Evolutionary conservation across 92 coral and sea anemone genomes (phyloP).

Genomic region (Muricea muricata): DNA sequence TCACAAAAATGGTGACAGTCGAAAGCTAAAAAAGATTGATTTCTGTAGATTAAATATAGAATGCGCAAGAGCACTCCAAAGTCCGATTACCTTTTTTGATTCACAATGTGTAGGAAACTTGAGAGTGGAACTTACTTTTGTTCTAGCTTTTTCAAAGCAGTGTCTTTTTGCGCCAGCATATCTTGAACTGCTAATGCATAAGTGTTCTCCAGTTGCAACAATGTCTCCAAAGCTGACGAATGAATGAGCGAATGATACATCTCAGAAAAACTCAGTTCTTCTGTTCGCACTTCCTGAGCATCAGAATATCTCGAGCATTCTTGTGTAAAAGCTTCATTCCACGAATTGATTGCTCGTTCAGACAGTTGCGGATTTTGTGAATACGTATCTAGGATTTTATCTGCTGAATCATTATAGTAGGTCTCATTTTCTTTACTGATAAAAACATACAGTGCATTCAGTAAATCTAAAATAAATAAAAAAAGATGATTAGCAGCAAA

Average conservation of each 20-base stretch:
- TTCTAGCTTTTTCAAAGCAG: constrained; percentile 78
- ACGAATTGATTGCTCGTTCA: constrained; percentile 64
- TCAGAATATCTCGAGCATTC: constrained; percentile 85
- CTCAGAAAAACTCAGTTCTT: constrained; percentile 86
- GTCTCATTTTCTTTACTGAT: constrained; percentile 54
- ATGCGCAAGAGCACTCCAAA: too few species aligned
- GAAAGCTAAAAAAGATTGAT: too few species aligned
- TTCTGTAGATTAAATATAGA: too few species aligned
- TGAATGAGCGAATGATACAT: constrained; percentile 93
- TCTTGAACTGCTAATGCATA: constrained; percentile 96
- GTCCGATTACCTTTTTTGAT: too few species aligned
- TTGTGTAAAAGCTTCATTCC: constrained; percentile 89
- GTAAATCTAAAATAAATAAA: constrained; percentile 58
- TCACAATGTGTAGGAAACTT: too few species aligned
- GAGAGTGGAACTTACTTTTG: constrained; percentile 72
- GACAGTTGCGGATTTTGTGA: constrained; percentile 64
- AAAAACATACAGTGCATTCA: constrained; percentile 70
- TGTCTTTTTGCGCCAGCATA: constrained; percentile 73
- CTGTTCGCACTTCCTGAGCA: constrained; percentile 79
- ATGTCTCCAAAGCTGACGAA: constrained; percentile 93
- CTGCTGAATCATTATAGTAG: constrained; percentile 76
- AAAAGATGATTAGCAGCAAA: too few species aligned
- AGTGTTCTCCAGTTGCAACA: constrained; percentile 88
- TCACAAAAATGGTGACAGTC: too few species aligned
- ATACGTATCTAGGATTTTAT: constrained; percentile 69